These are phyloP conservation scores for Lagorchestes hirsutus DNA, from an alignment of 2,797 vertebrate genomes.

Conservation along the genomic window DNA sequence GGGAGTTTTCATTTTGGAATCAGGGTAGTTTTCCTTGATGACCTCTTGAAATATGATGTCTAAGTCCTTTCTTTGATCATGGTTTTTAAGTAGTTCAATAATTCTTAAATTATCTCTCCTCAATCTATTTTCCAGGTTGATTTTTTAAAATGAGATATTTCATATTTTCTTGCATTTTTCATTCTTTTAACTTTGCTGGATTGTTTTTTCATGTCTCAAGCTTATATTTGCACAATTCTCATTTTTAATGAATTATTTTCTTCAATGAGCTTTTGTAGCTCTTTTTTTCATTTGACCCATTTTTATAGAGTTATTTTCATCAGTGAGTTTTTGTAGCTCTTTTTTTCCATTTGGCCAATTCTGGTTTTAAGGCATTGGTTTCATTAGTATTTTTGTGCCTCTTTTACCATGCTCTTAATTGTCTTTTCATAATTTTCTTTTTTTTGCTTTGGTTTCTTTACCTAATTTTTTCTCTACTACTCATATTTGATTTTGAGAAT, in stretches of 20 bases:
- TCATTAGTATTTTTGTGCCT: neutral
- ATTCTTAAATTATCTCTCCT: no score
- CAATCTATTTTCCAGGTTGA: no score
- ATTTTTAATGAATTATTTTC: neutral
- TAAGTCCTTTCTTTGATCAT: no score
- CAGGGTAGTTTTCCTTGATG: no score
- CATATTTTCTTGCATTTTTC: no score
- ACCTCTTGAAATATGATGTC: no score
- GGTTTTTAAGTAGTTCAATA: no score
- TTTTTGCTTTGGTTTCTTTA: neutral
- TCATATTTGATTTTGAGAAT: neutral
- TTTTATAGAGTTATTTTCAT: neutral
- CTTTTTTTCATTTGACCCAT: neutral
- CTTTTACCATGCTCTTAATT: neutral
- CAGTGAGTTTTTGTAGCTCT: neutral
- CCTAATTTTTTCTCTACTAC: neutral
- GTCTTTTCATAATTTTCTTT: neutral
- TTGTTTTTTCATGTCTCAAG: no score
- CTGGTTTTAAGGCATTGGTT: neutral
- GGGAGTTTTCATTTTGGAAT: no score
- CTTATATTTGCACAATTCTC: neutral
- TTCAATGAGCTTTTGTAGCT: no score
- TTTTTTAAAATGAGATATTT: no score
- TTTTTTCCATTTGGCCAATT: neutral
- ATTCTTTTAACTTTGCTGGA: no score